These are phyloP conservation scores for Hirundichthys speculiger DNA, from an alignment of 2,113 vertebrate species.

Conservation along the genomic window DNA sequence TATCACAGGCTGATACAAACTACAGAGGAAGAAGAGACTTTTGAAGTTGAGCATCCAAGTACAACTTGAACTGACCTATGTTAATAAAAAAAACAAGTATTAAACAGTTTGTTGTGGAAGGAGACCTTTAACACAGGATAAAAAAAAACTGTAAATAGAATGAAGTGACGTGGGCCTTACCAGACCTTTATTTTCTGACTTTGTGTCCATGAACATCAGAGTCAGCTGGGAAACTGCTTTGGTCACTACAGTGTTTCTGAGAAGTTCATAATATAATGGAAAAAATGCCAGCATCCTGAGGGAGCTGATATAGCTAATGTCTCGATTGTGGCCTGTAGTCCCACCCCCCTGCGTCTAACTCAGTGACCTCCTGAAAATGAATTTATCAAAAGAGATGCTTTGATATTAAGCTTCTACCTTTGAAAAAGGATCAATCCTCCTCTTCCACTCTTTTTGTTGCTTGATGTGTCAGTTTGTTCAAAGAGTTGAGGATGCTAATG, in stretches of 20 bases:
- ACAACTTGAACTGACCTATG: too few relatives aligned
- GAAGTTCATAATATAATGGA: constrained; percentile 49
- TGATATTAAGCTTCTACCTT: neutral
- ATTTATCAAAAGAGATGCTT: neutral
- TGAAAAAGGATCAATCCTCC: neutral
- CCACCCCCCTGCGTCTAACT: too few relatives aligned
- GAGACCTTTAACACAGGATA: too few relatives aligned
- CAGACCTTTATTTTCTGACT: constrained; percentile 13
- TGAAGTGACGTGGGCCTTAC: neutral
- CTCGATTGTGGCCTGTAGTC: too few relatives aligned
- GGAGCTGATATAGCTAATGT: constrained; percentile 18
- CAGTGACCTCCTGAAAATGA: neutral
- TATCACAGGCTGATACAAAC: too few relatives aligned
- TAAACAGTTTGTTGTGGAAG: too few relatives aligned
- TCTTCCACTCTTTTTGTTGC: neutral
- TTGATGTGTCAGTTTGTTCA: constrained; percentile 14
- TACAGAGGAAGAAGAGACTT: too few relatives aligned
- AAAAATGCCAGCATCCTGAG: constrained; percentile 43
- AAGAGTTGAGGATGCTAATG: constrained; percentile 20
- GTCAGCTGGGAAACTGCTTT: constrained; percentile 17
- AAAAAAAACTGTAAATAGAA: too few relatives aligned
- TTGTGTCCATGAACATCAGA: constrained; percentile 2
- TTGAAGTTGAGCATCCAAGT: too few relatives aligned
- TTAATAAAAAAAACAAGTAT: too few relatives aligned
- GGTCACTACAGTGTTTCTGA: constrained; percentile 25